Conservation (phyloP, 2,888 invertebrate species). For the Cerastoderma edule region DNA sequence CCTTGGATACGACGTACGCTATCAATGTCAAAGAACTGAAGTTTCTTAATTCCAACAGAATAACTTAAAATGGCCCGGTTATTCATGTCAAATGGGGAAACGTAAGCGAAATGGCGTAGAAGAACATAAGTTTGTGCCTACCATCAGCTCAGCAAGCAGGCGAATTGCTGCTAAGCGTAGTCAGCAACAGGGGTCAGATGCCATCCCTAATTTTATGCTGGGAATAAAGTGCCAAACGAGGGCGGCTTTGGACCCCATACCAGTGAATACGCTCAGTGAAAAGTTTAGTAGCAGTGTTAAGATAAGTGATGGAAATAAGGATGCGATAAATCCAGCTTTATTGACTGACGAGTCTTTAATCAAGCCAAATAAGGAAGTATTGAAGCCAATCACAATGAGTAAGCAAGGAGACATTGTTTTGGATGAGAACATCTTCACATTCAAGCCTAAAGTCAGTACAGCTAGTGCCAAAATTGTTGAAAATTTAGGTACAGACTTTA, state of each 20-base stretch:
- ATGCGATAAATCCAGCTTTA: constrained; percentile 23
- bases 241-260: constrained; percentile 68
- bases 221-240: constrained; percentile 67
- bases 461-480: constrained; percentile 76
- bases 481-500: constrained; percentile 77
- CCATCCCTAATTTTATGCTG: constrained; percentile 71
- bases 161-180: constrained; percentile 67
- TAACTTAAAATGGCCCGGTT: constrained; percentile 35
- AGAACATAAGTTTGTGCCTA: constrained; percentile 66
- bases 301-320: constrained; percentile 2
- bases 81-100: constrained; percentile 70
- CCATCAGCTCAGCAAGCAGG: constrained; percentile 71
- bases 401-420: constrained; percentile 60
- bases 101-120: constrained; percentile 62
- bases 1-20: constrained; percentile 71
- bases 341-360: background rate
- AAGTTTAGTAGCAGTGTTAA: constrained; percentile 6
- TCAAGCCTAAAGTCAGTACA: constrained; percentile 75
- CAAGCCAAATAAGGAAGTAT: constrained; percentile 37
- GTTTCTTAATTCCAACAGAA: background rate
- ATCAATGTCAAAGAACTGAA: constrained; percentile 32
- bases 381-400: constrained; percentile 62
- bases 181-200: constrained; percentile 57
- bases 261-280: constrained; percentile 35
- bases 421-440: constrained; percentile 77